Evolutionary conservation across 2,888 invertebrate species (phyloP), one percentile per base, ranked within the genome.

Genomic region (Girardia tigrina): DNA sequence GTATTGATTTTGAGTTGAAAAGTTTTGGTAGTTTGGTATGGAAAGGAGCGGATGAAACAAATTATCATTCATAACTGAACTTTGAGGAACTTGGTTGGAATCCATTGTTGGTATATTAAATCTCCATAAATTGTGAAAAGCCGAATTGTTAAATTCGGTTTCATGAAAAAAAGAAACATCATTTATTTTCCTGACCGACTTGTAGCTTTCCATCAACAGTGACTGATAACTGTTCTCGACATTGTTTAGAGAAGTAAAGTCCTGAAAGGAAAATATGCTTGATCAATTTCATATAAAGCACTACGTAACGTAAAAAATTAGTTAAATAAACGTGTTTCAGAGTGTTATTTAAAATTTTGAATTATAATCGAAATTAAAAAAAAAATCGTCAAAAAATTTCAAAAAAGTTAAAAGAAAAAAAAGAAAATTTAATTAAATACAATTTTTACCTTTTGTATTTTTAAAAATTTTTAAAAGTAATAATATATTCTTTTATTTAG

Each of bases 221-320:
- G 56, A 56, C 23, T 56, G 56, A n/a, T 56, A 56, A 56, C 23
- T 56, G 56, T n/a, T 56, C n/a, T 56, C 56, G 2, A 56, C 56
- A 16, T 56, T 56, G 23, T 56, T 56, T 56, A 56, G n/a, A 20
- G 56, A 56, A 56, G 56, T 56, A 4, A 56, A 2, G 23, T 56
- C 56, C 56, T 56, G 4, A 56, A 56, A n/a, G n/a, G n/a, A n/a
- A n/a, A n/a, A n/a, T n/a, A n/a, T n/a, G n/a, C n/a, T n/a, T n/a
- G n/a, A n/a, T n/a, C n/a, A n/a, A n/a, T n/a, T n/a, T n/a, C n/a
- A n/a, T n/a, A n/a, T n/a, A n/a, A n/a, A n/a, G n/a, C n/a, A n/a
- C n/a, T n/a, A n/a, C n/a, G n/a, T n/a, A n/a, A n/a, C n/a, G n/a
- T n/a, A n/a, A n/a, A n/a, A n/a, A n/a, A n/a, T n/a, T n/a, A n/a